These are phyloP conservation scores for Lemur catta DNA, from an alignment of 2,797 vertebrate species.

Conservation along the genomic window DNA sequence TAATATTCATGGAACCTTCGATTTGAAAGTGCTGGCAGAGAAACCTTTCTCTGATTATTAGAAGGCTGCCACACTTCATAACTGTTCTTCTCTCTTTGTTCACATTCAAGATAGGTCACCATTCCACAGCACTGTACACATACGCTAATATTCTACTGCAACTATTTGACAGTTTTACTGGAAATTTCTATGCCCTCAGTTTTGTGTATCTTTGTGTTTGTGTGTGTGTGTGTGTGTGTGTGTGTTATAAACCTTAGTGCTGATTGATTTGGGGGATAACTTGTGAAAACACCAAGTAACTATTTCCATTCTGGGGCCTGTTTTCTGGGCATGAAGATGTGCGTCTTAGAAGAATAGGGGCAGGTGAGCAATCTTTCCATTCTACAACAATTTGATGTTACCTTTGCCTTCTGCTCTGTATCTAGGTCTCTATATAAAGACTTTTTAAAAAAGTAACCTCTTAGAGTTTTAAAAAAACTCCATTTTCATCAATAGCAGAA, in stretches of 20 bases:
- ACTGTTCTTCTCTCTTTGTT: not conserved
- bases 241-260: not conserved
- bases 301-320: not conserved
- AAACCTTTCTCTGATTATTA: not conserved
- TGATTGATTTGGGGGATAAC: not conserved
- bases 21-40: not conserved
- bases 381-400: not conserved
- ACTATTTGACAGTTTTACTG: not conserved
- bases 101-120: not conserved
- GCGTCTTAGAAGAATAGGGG: not conserved
- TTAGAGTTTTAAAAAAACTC: not conserved
- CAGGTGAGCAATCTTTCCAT: not conserved
- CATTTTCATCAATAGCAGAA: not conserved
- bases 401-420: not conserved
- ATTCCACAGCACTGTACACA: not conserved
- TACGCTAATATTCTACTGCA: not conserved
- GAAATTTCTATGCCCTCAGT: not conserved
- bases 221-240: not conserved
- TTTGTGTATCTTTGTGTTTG: not conserved
- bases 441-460: not conserved
- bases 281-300: not conserved
- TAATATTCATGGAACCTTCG: not conserved
- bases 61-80: not conserved
- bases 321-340: not conserved
- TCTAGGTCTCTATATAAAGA: not conserved